Percentiles rank a stretch among this genome's conserved stretches.
phyloP scores from a whole-genome alignment of 2,888 invertebrate genomes.

The Drosophila picticornis region DNA sequence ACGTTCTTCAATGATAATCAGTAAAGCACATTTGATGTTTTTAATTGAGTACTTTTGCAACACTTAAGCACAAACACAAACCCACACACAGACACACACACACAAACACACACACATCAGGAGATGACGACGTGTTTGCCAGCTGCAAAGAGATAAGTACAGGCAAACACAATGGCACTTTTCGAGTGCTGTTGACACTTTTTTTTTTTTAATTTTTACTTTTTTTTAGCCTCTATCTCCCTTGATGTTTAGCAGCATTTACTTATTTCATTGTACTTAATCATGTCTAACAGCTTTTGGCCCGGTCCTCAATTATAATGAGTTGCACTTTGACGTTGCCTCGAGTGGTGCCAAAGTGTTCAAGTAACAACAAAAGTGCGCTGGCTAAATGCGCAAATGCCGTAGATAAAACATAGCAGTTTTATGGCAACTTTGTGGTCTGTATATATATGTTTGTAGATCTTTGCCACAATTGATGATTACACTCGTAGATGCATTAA shows the following conservation, averaged over 20 bases:
- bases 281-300: conserved; percentile 63
- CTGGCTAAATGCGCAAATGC: neutral
- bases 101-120: conserved; percentile 12
- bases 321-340: conserved; percentile 76
- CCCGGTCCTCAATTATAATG: conserved; percentile 63
- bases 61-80: conserved; percentile 50
- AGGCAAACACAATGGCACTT: conserved; percentile 73
- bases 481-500: neutral
- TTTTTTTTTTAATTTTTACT: neutral
- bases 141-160: conserved; percentile 50
- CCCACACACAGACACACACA: conserved; percentile 1
- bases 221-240: conserved; percentile 26
- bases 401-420: neutral
- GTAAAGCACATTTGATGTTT: conserved; percentile 74
- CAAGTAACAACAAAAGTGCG: conserved; percentile 10
- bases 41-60: conserved; percentile 78
- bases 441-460: neutral
- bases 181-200: conserved; percentile 69
- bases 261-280: conserved; percentile 80
- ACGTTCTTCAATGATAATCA: conserved; percentile 40
- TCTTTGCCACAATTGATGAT: neutral
- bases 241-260: conserved; percentile 59
- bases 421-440: neutral
- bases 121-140: conserved; percentile 39
- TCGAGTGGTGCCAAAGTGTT: conserved; percentile 66